phyloP scores from a whole-genome alignment of 2,797 vertebrate genomes.

The Falco concolor region DNA sequence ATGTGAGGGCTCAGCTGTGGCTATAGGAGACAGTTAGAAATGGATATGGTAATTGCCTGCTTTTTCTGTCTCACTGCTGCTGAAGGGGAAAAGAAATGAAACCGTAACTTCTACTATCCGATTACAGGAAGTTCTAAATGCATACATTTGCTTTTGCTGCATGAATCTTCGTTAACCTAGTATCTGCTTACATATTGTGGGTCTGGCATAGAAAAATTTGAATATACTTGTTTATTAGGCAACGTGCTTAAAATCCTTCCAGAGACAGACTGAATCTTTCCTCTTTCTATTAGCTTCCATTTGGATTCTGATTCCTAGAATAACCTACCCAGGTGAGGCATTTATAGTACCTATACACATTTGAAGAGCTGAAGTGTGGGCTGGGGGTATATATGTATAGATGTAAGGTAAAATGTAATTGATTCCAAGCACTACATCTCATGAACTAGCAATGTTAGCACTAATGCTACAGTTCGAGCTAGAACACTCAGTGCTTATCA shows the following conservation, averaged over 20 bases:
- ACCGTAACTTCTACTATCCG: background rate
- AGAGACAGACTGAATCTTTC: background rate
- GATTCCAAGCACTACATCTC: background rate
- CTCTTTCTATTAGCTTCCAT: background rate
- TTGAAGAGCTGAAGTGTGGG: background rate
- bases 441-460: background rate
- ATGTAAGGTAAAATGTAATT: background rate
- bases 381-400: rapidly evolving
- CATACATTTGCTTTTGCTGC: background rate
- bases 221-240: background rate
- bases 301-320: background rate
- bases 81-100: background rate
- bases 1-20: background rate
- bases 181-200: background rate
- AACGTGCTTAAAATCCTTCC: background rate
- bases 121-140: background rate
- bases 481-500: background rate
- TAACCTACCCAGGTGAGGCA: background rate
- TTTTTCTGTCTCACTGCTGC: background rate
- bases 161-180: background rate
- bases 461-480: background rate
- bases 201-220: background rate
- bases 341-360: background rate
- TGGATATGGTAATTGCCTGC: background rate
- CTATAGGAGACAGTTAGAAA: background rate